phyloP scores from a whole-genome alignment of 2,888 invertebrate genomes.

The Stenolophus ochropezus region DNA sequence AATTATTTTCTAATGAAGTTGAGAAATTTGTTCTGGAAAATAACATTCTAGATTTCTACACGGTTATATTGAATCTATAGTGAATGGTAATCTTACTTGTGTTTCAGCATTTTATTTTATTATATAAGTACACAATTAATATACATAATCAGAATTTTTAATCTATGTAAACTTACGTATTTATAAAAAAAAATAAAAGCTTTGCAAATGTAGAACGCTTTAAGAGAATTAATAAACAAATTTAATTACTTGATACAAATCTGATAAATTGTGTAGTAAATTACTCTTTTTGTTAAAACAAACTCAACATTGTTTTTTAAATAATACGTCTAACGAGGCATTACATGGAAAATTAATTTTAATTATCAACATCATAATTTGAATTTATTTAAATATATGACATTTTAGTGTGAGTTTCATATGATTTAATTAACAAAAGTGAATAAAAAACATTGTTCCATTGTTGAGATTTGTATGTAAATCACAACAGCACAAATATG shows the following conservation, averaged over 20 bases:
- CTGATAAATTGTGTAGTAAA: not conserved
- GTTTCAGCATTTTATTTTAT: too few species aligned
- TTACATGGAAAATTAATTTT: not conserved
- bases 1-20: too few species aligned
- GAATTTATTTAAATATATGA: not conserved
- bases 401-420: not conserved
- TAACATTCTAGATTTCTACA: too few species aligned
- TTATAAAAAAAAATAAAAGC: too few species aligned
- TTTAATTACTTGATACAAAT: not conserved
- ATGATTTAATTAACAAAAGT: constrained; percentile 16
- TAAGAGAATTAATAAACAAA: too few species aligned
- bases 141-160: too few species aligned
- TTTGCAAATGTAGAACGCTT: too few species aligned
- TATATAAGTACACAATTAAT: too few species aligned
- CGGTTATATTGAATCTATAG: too few species aligned
- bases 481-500: constrained; percentile 8
- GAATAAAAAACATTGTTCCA: constrained; percentile 10
- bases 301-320: not conserved
- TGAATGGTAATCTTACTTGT: too few species aligned
- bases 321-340: not conserved
- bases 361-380: not conserved
- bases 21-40: too few species aligned
- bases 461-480: constrained; percentile 23
- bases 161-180: too few species aligned
- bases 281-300: not conserved